Percentiles rank a stretch among this genome's conserved stretches.
These are phyloP conservation scores for Linnaemya tessellans DNA, from an alignment of 2,888 invertebrate genomes.

Conservation along the genomic window DNA sequence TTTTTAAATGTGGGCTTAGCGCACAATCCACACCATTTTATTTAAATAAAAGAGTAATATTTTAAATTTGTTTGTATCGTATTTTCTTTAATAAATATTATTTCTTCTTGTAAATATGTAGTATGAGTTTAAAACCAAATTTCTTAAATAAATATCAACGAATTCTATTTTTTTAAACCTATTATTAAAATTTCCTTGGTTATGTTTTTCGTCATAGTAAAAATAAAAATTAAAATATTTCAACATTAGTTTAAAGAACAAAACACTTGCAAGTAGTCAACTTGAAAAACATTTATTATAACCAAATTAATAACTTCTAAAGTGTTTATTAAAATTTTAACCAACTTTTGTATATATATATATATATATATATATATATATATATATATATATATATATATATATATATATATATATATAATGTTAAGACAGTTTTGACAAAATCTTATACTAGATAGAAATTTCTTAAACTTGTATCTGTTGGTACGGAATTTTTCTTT, in stretches of 20 bases:
- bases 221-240: not conserved
- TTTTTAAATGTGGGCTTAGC: constrained; percentile 64
- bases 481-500: constrained; percentile 51
- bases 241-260: not conserved
- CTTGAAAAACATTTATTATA: constrained; percentile 18
- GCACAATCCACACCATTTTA: constrained; percentile 66
- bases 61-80: not conserved
- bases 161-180: constrained; percentile 29
- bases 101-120: constrained; percentile 72
- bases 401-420: no score
- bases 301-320: constrained; percentile 20
- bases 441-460: constrained; percentile 23
- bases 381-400: no score
- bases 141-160: constrained; percentile 57
- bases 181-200: not conserved
- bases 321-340: constrained; percentile 35
- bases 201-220: not conserved
- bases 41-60: constrained; percentile 6
- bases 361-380: no score
- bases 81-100: constrained; percentile 7
- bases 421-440: constrained; percentile 41
- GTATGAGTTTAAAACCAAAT: constrained; percentile 60
- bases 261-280: constrained; percentile 3
- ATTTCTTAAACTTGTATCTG: constrained; percentile 44
- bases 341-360: no score